phyloP scores from a whole-genome alignment of 2,113 vertebrate species.

The Grus americana region DNA sequence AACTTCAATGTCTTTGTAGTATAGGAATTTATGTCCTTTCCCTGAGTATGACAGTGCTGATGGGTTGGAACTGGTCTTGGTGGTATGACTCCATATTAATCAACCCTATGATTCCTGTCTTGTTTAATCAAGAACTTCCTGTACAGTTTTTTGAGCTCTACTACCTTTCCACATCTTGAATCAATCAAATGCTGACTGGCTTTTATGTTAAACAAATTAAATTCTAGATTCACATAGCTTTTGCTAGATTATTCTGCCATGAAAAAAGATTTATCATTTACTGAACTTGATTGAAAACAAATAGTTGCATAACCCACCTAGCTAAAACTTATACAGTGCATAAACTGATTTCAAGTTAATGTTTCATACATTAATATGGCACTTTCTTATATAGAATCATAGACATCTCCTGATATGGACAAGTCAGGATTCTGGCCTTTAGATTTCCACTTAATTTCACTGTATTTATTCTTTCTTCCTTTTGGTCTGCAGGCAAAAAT shows the following conservation, averaged over 20 bases:
- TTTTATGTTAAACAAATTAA: constrained; percentile 52
- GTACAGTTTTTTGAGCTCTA: constrained; percentile 21
- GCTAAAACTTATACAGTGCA: background rate
- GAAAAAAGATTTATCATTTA: background rate
- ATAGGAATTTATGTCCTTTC: background rate
- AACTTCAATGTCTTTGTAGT: background rate
- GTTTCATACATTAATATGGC: background rate
- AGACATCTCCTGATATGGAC: background rate
- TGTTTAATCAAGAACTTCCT: constrained; percentile 45
- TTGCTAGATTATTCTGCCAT: constrained; percentile 8
- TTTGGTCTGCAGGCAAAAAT: background rate
- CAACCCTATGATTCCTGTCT: constrained; percentile 32
- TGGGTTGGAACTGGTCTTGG: background rate
- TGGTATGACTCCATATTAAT: constrained; percentile 17
- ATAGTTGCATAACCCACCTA: background rate
- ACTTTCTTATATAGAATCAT: background rate
- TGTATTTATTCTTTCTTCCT: background rate
- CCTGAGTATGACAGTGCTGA: background rate
- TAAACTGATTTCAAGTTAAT: background rate
- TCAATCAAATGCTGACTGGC: constrained; percentile 37
- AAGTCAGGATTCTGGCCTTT: background rate
- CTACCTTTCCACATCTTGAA: constrained; percentile 35
- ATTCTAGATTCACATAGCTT: constrained; percentile 18
- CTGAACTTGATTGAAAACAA: background rate
- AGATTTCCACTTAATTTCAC: background rate